Conservation (phyloP, 2,888 invertebrate genomes). For the Apotomis capreana region DNA sequence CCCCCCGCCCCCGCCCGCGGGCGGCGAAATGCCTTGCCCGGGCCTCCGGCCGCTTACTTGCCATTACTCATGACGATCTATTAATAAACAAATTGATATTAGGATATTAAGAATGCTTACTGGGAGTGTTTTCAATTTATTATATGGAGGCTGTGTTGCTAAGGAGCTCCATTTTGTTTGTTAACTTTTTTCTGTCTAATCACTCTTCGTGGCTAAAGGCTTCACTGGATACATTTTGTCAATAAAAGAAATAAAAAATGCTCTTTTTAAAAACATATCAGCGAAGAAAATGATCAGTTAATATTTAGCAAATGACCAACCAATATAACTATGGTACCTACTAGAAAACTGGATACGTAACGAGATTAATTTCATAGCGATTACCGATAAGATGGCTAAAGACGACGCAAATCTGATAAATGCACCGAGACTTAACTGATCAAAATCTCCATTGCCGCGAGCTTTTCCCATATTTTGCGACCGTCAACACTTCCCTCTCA, state of each 20-base stretch:
- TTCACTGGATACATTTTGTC: background rate
- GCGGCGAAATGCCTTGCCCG: slow-evolving; percentile 72
- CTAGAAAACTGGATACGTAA: slow-evolving; percentile 27
- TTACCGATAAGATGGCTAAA: slow-evolving; percentile 38
- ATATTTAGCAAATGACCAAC: background rate
- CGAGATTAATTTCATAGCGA: slow-evolving; percentile 35
- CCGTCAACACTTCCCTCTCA: slow-evolving; percentile 49
- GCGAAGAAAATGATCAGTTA: background rate
- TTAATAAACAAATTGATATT: slow-evolving; percentile 81
- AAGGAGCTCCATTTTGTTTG: slow-evolving; percentile 17
- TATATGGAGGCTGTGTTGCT: slow-evolving; percentile 49
- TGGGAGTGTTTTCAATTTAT: slow-evolving; percentile 61
- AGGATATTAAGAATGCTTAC: slow-evolving; percentile 75
- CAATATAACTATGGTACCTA: background rate
- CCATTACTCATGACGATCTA: slow-evolving; percentile 82
- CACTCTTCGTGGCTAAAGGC: background rate
- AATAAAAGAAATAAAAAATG: background rate
- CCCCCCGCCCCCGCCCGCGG: slow-evolving; percentile 71
- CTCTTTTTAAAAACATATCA: background rate
- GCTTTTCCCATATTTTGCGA: slow-evolving; percentile 56
- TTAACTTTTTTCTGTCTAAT: slow-evolving; percentile 1
- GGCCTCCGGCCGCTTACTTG: slow-evolving; percentile 77
- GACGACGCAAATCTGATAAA: slow-evolving; percentile 42
- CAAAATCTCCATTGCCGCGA: slow-evolving; percentile 63
- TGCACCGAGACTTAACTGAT: slow-evolving; percentile 63